Evolutionary conservation across 2,888 invertebrate genomes (phyloP), one percentile per base, ranked within the genome.

Genomic region (Drosophila eohydei): DNA sequence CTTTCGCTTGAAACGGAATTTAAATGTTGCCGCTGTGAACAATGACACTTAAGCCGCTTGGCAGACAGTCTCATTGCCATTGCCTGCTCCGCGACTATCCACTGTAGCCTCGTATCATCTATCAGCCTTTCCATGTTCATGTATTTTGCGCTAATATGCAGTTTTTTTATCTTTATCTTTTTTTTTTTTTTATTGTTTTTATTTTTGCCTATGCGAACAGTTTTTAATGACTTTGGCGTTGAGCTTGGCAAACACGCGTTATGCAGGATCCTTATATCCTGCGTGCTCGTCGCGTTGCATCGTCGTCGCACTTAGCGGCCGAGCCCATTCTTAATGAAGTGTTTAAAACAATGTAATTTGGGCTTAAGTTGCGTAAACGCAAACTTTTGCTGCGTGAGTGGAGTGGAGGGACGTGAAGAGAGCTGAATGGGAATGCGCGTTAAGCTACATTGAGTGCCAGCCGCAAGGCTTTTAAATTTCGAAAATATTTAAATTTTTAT

Each of bases 141-240:
- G 66, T 89, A 85, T 87, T 85, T 80, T 87, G 79, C 89, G 80
- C 88, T 89, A 89, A 87, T 89, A 83, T 85, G 89, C 84, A 89
- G 74, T 81, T 88, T 84, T 88, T 69, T 44, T 50, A 5, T 60
- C 46, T 16, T 28, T 51, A n/a, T n/a, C n/a, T 44, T 21, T 12
- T 1, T 21, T 40, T 32, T 41, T 36, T 4, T 54, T 14, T 56
- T 58, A 28, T 38, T 21, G 4, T 14, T 30, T 57, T 59, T 80
- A 51, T 64, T 85, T 83, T 74, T 88, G 86, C 88, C 86, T 89
- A 87, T 79, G 88, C 73, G 89, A 75, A 87, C 89, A 87, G 75
- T 89, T 87, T 87, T 87, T 87, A 87, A 87, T 87, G 86, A 87
- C 86, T 87, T 87, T 89, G 83, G 74, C 67, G 88, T 70, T 80